These are phyloP conservation scores for Hecatera dysodea DNA, from an alignment of 2,888 invertebrate species.

Conservation along the genomic window DNA sequence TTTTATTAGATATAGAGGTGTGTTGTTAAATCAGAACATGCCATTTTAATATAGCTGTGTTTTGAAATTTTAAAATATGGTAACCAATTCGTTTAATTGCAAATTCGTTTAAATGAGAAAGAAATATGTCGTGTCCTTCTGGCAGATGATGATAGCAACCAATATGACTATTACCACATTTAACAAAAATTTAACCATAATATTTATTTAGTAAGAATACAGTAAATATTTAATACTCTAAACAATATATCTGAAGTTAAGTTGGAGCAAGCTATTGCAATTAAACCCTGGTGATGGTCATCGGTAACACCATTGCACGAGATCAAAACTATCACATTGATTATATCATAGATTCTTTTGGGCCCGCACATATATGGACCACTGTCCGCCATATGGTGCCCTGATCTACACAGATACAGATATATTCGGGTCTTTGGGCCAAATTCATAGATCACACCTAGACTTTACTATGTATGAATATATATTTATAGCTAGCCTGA, in stretches of 20 bases:
- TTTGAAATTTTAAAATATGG: too few species aligned
- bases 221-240: background rate
- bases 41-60: too few species aligned
- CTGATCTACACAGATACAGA: background rate
- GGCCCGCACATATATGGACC: background rate
- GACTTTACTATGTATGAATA: too few species aligned
- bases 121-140: background rate
- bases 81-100: background rate
- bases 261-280: background rate
- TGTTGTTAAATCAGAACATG: too few species aligned
- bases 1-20: too few species aligned
- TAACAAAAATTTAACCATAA: too few species aligned
- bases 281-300: background rate
- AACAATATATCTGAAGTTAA: background rate
- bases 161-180: too few species aligned
- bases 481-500: too few species aligned
- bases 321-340: background rate
- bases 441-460: too few species aligned
- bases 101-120: background rate
- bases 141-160: background rate
- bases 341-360: background rate
- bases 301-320: background rate
- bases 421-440: too few species aligned
- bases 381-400: background rate
- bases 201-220: background rate